A percentile compares a stretch with the other conserved stretches of the same genome.
Evolutionary conservation across 2,113 vertebrate genomes (phyloP).

Genomic region (Paralichthys olivaceus): DNA sequence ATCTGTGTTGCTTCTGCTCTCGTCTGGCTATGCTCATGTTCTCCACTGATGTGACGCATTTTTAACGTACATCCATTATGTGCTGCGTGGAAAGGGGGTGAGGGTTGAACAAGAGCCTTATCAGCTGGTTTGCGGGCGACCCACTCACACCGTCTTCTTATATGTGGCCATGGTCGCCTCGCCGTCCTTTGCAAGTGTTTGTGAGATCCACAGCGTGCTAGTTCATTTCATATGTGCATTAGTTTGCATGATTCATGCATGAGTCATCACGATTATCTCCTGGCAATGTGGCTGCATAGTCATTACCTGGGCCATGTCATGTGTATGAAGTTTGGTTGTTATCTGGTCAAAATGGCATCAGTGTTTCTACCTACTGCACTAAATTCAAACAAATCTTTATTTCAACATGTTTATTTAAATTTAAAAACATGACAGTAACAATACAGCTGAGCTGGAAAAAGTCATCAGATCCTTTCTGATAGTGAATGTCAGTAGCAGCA

Average conservation of each 20-base stretch:
- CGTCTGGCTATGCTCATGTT: conserved; percentile 42
- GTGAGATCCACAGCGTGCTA: neutral
- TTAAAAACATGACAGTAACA: neutral
- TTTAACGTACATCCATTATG: conserved; percentile 29
- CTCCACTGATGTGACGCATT: conserved; percentile 19
- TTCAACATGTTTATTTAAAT: too few relatives aligned
- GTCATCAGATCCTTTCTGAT: neutral
- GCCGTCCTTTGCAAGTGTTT: conserved; percentile 2
- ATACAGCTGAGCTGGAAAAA: neutral
- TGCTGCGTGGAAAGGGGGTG: conserved; percentile 1
- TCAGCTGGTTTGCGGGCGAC: conserved; percentile 11
- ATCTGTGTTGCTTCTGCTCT: conserved; percentile 45
- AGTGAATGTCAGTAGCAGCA: too few relatives aligned
- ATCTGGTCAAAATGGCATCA: neutral
- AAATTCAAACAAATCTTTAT: neutral
- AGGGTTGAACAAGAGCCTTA: conserved; percentile 17
- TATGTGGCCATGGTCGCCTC: neutral
- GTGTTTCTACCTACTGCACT: neutral
- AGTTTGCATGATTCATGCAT: conserved; percentile 28
- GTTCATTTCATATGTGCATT: conserved; percentile 38
- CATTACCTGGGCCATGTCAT: conserved; percentile 2
- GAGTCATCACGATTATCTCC: conserved; percentile 27
- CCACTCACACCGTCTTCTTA: neutral
- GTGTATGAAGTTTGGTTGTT: neutral
- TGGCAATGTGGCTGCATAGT: neutral